Conservation (phyloP, 2,113 vertebrate species). For the Pampusana beccarii region DNA sequence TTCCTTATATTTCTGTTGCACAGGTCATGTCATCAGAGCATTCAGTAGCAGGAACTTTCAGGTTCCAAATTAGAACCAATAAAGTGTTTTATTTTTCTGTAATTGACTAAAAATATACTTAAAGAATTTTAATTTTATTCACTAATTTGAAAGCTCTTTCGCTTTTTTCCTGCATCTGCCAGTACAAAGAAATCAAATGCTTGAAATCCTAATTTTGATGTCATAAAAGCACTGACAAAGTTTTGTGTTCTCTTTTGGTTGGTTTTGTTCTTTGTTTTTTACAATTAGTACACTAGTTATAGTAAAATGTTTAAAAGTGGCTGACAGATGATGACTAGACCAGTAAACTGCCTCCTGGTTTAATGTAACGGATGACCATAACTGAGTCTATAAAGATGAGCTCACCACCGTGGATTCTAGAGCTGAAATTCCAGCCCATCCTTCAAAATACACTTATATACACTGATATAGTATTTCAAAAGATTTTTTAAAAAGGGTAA, state of each 20-base stretch:
- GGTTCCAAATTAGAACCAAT: neutral
- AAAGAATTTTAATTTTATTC: neutral
- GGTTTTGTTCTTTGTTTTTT: neutral
- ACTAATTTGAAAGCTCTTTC: neutral
- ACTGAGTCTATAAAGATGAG: neutral
- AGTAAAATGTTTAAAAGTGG: neutral
- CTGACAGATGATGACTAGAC: neutral
- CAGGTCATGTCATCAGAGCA: neutral
- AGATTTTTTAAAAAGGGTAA: neutral
- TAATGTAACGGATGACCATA: neutral
- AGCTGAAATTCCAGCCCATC: neutral
- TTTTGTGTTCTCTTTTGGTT: neutral
- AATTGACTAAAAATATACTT: neutral
- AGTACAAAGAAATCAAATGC: neutral
- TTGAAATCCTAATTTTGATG: neutral
- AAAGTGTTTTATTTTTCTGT: neutral
- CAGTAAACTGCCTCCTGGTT: neutral
- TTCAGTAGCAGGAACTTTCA: neutral
- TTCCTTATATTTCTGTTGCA: neutral
- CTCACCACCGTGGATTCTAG: neutral
- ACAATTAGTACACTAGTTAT: neutral
- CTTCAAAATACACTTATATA: neutral
- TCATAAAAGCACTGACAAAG: neutral
- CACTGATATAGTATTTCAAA: neutral
- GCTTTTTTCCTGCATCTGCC: neutral